phyloP scores from a whole-genome alignment of 2,113 vertebrate species.

The Spea bombifrons region DNA sequence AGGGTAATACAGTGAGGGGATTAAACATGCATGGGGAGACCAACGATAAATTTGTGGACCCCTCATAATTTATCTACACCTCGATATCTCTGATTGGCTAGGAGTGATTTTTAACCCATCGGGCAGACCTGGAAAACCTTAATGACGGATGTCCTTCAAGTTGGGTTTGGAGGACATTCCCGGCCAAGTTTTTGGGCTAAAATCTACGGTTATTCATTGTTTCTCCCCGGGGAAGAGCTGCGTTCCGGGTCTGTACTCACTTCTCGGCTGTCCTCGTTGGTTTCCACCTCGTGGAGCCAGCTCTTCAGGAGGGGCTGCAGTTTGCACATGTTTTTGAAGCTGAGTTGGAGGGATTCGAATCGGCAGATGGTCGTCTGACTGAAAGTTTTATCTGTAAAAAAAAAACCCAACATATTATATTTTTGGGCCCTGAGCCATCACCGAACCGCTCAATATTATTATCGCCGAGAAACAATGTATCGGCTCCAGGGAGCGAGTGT shows the following conservation, averaged over 20 bases:
- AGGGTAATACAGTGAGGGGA: too few species aligned
- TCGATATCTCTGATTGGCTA: background rate
- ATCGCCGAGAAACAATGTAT: too few species aligned
- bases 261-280: constrained; percentile 68
- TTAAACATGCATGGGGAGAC: too few species aligned
- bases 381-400: constrained; percentile 72
- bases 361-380: constrained; percentile 81
- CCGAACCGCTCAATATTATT: too few species aligned
- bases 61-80: background rate
- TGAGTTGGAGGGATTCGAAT: constrained; percentile 78
- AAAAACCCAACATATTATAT: background rate
- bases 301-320: constrained; percentile 73
- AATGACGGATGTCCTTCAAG: too few species aligned
- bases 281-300: constrained; percentile 74
- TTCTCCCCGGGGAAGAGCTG: background rate
- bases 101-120: too few species aligned
- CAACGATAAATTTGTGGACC: too few species aligned
- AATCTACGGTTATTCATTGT: background rate
- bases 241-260: constrained; percentile 52
- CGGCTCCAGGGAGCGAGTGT: too few species aligned
- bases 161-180: too few species aligned
- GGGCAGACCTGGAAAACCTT: too few species aligned
- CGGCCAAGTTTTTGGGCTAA: background rate
- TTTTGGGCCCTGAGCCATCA: too few species aligned
- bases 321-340: constrained; percentile 81